These are phyloP conservation scores for Drosophila neotestacea DNA, from an alignment of 2,888 invertebrate genomes.

Conservation along the genomic window DNA sequence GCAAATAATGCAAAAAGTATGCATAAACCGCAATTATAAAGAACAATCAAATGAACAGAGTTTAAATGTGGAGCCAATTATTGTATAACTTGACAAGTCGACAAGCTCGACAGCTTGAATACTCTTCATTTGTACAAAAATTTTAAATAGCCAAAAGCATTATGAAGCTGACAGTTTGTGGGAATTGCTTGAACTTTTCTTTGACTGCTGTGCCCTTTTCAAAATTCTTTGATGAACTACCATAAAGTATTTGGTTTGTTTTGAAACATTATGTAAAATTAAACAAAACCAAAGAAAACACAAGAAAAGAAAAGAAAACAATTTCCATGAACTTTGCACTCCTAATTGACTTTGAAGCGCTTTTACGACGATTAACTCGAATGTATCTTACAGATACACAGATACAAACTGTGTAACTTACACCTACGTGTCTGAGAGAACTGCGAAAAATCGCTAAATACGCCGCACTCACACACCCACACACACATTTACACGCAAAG, in stretches of 20 bases:
- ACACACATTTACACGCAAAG: neutral
- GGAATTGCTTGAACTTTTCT: neutral
- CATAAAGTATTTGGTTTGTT: conserved; percentile 16
- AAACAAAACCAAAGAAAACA: conserved; percentile 8
- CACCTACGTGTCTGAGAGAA: conserved; percentile 6
- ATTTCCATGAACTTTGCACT: conserved; percentile 62
- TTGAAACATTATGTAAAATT: neutral
- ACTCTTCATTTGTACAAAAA: neutral
- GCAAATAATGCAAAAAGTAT: conserved; percentile 18
- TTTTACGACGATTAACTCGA: conserved; percentile 71
- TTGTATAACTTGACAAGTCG: neutral
- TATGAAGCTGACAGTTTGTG: conserved; percentile 1
- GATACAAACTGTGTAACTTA: conserved; percentile 12
- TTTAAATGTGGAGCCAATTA: conserved; percentile 4
- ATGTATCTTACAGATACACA: conserved; percentile 59
- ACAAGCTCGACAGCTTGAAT: neutral
- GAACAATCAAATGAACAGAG: conserved; percentile 27
- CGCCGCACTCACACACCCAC: conserved; percentile 11
- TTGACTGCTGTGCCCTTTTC: neutral
- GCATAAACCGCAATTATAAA: conserved; percentile 29
- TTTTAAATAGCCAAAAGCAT: neutral
- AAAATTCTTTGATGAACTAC: conserved; percentile 29
- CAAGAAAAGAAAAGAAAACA: conserved; percentile 34
- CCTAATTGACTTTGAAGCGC: conserved; percentile 71
- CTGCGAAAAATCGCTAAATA: conserved; percentile 27